Conservation (phyloP, 1,140 invertebrate species). For the Drosophila lini region DNA sequence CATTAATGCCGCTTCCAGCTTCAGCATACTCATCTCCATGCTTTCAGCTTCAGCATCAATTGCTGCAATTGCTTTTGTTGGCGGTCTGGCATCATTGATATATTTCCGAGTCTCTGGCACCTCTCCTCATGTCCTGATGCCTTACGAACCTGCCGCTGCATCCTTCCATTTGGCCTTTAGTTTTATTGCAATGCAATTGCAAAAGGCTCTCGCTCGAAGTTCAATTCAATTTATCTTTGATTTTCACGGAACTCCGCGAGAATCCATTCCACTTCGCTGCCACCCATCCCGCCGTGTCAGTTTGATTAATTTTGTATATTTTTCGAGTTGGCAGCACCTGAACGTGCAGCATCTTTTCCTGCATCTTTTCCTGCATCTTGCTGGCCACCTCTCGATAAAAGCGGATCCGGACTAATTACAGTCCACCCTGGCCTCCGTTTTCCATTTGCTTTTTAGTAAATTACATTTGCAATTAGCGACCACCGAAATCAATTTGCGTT, state of each 20-base stretch:
- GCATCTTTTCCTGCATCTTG: conserved; percentile 32
- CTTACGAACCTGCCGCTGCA: neutral
- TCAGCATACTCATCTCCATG: neutral
- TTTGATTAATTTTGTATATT: conserved; percentile 75
- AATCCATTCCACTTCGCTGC: conserved; percentile 7
- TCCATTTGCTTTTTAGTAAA: conserved; percentile 55
- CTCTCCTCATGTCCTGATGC: neutral
- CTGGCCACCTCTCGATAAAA: neutral
- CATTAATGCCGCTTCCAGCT: neutral
- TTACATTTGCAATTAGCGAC: conserved; percentile 75
- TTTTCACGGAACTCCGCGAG: conserved; percentile 43
- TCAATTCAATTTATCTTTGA: conserved; percentile 81
- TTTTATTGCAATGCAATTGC: conserved; percentile 72
- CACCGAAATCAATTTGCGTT: conserved; percentile 70
- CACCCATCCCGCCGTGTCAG: conserved; percentile 5
- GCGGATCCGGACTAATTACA: conserved; percentile 51
- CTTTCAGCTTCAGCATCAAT: neutral
- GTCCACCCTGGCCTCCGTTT: conserved; percentile 3
- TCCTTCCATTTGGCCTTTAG: conserved; percentile 38
- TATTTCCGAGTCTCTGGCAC: conserved; percentile 4
- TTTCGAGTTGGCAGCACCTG: conserved; percentile 28
- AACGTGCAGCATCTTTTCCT: conserved; percentile 40
- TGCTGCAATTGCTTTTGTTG: conserved; percentile 6
- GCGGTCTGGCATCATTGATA: neutral
- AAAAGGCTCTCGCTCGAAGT: conserved; percentile 58